These are phyloP conservation scores for Diorhabda sublineata DNA, from an alignment of 1,140 invertebrate genomes.

Conservation along the genomic window DNA sequence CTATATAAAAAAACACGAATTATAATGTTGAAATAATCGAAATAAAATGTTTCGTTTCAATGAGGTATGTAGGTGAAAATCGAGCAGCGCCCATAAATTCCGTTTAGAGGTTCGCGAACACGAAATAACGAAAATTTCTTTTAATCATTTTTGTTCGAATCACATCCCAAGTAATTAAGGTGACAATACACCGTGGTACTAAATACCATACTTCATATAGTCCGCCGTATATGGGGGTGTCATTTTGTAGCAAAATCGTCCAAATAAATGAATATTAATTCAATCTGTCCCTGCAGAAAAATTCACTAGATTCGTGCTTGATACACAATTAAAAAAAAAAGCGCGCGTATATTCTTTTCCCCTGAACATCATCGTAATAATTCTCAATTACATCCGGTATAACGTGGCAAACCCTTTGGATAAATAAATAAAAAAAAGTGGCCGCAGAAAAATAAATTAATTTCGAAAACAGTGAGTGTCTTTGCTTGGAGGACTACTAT, in stretches of 20 bases:
- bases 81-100: slow-evolving; percentile 16
- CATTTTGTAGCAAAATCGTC: slow-evolving; percentile 27
- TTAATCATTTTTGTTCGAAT: slow-evolving; percentile 23
- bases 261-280: slow-evolving; percentile 42
- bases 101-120: slow-evolving; percentile 6
- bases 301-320: slow-evolving; percentile 30
- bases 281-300: slow-evolving; percentile 41
- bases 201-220: slow-evolving; percentile 16
- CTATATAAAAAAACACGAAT: no score
- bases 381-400: slow-evolving; percentile 37
- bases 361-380: slow-evolving; percentile 36
- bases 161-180: slow-evolving; percentile 13
- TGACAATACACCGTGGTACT: slow-evolving; percentile 10
- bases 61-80: slow-evolving; percentile 20
- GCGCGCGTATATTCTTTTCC: slow-evolving; percentile 28
- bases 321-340: slow-evolving; percentile 29
- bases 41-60: neutral
- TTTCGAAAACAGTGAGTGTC: slow-evolving; percentile 34
- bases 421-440: slow-evolving; percentile 35
- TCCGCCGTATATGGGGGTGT: slow-evolving; percentile 12
- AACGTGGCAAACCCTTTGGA: slow-evolving; percentile 33
- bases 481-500: slow-evolving; percentile 18
- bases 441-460: slow-evolving; percentile 36
- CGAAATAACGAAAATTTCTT: slow-evolving; percentile 15
- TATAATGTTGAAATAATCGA: neutral